Conservation (phyloP, 2,797 vertebrate genomes). For the Eulemur mongoz region DNA sequence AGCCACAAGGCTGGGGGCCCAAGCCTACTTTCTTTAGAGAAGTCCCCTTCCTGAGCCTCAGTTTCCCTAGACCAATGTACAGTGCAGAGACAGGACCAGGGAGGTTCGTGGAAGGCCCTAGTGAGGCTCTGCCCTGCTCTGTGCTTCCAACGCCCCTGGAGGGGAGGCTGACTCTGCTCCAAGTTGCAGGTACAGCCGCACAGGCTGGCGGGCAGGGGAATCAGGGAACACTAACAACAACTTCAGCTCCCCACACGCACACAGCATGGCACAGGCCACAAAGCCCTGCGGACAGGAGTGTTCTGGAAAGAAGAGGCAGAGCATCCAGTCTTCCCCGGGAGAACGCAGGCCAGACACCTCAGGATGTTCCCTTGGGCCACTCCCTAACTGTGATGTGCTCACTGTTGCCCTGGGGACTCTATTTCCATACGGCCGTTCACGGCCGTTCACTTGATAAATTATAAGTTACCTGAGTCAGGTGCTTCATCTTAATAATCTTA, state of each 20-base stretch:
- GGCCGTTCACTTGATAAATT: not conserved
- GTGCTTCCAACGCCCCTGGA: not conserved
- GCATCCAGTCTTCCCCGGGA: not conserved
- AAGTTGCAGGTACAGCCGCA: not conserved
- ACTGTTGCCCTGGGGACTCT: not conserved
- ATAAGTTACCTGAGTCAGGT: not conserved
- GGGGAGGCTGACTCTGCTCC: not conserved
- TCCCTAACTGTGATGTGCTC: not conserved
- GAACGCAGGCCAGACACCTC: not conserved
- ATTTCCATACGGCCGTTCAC: not conserved
- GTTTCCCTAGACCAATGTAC: not conserved
- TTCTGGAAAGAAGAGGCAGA: not conserved
- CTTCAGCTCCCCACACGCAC: accelerated
- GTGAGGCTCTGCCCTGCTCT: not conserved
- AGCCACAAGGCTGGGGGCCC: not conserved
- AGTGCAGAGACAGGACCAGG: not conserved
- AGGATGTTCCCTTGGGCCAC: not conserved
- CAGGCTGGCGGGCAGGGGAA: not conserved
- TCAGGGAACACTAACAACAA: not conserved
- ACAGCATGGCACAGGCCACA: not conserved
- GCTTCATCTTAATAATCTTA: not conserved
- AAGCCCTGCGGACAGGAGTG: not conserved
- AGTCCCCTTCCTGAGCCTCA: not conserved
- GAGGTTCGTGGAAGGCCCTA: not conserved
- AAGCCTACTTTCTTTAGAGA: not conserved